Evolutionary conservation across 2,888 invertebrate genomes (phyloP), one percentile per base, ranked within the genome.

Genomic region (Pristionchus entomophagus): DNA sequence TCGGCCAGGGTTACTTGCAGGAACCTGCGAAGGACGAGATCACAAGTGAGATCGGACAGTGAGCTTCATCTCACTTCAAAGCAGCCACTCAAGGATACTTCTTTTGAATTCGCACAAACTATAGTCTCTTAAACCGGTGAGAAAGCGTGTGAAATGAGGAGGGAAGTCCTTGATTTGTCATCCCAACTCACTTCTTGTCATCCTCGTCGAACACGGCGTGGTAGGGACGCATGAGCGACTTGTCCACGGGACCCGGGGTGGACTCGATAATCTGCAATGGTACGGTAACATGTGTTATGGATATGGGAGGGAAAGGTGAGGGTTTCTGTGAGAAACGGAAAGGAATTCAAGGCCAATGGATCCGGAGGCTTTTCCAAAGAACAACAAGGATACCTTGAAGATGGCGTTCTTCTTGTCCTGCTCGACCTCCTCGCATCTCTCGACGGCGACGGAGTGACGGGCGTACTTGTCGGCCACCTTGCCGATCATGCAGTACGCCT

Each of bases 401-500:
- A 88, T 86, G 26, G 86, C 80, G 85, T 87, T 65, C 83, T 86
- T 88, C 78, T 89, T 89, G 77, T 88, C 87, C 29, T 88, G 87
- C 41, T 65, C 85, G 17, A 84, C 38, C 32, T 56, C 86, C 45
- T 73, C 77, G 26, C 29, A 29, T 26, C 88, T 84, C 83, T 91
- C 88, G 19, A 92, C 86, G 87, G 89, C 89, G 17, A 92, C 89
- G 14, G 90, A 88, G 62, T 89, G 87, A 41, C 89, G 87, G 12
- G 89, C 84, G 86, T 91, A 92, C 65, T 90, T 88, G 62, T 91
- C 87, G n/a, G 88, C 88, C 22, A 91, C 88, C 45, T 90, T 89
- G 12, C 91, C 90, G 8, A 92, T 62, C 87, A 91, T 91, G 62
- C 92, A 92, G 87, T 93, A 92, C 4, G 89, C 88, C 91, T 91